These are phyloP conservation scores for Scophthalmus maximus DNA, from an alignment of 2,113 vertebrate species.

Conservation along the genomic window DNA sequence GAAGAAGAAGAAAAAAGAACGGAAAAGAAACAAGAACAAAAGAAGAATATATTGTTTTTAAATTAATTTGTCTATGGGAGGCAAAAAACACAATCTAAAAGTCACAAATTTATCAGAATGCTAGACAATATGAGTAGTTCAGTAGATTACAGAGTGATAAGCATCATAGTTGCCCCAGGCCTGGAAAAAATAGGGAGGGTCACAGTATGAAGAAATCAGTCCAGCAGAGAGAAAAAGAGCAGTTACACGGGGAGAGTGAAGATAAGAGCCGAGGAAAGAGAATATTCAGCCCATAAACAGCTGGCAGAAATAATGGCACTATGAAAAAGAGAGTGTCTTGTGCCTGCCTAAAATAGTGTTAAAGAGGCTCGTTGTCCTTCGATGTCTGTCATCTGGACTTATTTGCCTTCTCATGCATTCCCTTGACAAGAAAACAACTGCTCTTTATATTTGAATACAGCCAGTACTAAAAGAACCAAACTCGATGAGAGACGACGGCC, in stretches of 20 bases:
- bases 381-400: constrained; percentile 41
- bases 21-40: constrained; percentile 37
- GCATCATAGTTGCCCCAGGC: constrained; percentile 70
- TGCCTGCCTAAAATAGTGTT: constrained; percentile 52
- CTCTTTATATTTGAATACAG: constrained; percentile 62
- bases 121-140: constrained; percentile 78
- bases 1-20: constrained; percentile 50
- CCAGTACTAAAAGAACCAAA: constrained; percentile 54
- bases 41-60: constrained; percentile 75
- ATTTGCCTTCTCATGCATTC: constrained; percentile 38
- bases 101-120: constrained; percentile 81
- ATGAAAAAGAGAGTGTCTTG: constrained; percentile 62
- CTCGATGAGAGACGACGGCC: constrained; percentile 27
- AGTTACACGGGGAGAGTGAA: constrained; percentile 23
- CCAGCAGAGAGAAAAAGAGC: constrained; percentile 25
- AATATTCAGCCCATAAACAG: constrained; percentile 72
- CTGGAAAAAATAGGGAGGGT: constrained; percentile 57
- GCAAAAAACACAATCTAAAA: constrained; percentile 71
- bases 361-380: constrained; percentile 69
- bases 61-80: constrained; percentile 79
- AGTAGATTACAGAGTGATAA: constrained; percentile 84
- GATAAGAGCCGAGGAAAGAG: constrained; percentile 29
- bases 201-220: constrained; percentile 52
- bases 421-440: constrained; percentile 66
- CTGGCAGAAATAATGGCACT: constrained; percentile 64